Base-by-base conservation (phyloP, 2,797 vertebrate genomes). In the Enteromius viviparus region DNA sequence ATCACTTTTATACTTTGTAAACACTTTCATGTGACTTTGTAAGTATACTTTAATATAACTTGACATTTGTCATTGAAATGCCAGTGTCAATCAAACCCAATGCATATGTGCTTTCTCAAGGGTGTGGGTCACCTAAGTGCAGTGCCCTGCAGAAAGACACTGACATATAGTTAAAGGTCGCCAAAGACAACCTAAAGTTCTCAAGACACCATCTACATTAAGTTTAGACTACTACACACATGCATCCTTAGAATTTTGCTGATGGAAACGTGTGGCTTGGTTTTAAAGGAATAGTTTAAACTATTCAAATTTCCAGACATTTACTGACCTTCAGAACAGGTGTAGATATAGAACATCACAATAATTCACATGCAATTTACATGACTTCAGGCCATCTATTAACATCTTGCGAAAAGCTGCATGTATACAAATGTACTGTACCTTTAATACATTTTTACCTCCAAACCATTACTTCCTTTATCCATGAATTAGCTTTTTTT, bases 171-270 rank as follows among this genome's bases (percentile, higher is more conserved):
- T 60, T 42, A 37, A 76, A 60, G 21, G 34, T 58, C 14, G 0
- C n/a, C 34, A 76, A 76, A 60, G 74, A 60, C 34, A 40, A 58
- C 12, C n/a, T 58, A 60, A 76, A 76, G 53, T 60, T 76, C 32
- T 60, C 34, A 76, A 72, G 14, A 37, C 69, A 69, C 11, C 66
- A 42, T 66, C 9, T 66, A n/a, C 21, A 29, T 72, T 72, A 11
- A 1, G 69, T 49, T 49, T 15, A 6, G 4, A 7, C 51, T 37
- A 15, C 6, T 75, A 21, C 51, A 75, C 51, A 55, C 72, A 58
- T 75, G 21, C 19, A 40, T 72, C 17, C 9, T 21, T 12, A 34
- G 45, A 51, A 32, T 32, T 40, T 68, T 4, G 3, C 21, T 75
- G 17, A 72, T 72, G 8, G 15, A 21, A 14, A 37, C 21, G 11